Percentiles rank a stretch among this genome's conserved stretches.
These are phyloP conservation scores for Spea bombifrons DNA, from an alignment of 2,113 vertebrate genomes.

Conservation along the genomic window DNA sequence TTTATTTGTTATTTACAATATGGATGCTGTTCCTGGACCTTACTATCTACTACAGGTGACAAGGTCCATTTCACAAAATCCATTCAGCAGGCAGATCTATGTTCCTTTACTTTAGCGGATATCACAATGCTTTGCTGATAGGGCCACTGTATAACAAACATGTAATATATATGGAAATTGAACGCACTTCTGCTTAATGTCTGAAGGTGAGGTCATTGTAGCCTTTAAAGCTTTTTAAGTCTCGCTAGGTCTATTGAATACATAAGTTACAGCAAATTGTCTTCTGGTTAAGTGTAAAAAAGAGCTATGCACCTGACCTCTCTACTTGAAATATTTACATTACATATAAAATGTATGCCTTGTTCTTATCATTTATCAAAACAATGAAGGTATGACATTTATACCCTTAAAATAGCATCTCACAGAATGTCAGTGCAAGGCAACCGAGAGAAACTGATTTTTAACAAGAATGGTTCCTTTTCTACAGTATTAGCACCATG, in stretches of 20 bases:
- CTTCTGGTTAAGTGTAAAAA: slow-evolving; percentile 48
- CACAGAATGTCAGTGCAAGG: not conserved
- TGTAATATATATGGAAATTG: slow-evolving; percentile 59
- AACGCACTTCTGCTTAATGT: slow-evolving; percentile 52
- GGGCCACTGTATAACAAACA: slow-evolving; percentile 51
- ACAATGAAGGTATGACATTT: not conserved
- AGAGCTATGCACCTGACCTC: slow-evolving; percentile 31
- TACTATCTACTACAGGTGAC: too few species aligned
- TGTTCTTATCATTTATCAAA: slow-evolving; percentile 8
- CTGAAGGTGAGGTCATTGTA: slow-evolving; percentile 58
- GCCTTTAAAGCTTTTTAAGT: slow-evolving; percentile 55
- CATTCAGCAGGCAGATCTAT: too few species aligned
- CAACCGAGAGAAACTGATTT: not conserved
- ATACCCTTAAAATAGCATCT: not conserved
- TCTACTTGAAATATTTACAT: not conserved
- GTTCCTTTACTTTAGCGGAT: too few species aligned
- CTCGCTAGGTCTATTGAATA: slow-evolving; percentile 56
- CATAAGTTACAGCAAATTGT: slow-evolving; percentile 49
- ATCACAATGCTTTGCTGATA: slow-evolving; percentile 52
- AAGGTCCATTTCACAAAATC: too few species aligned
- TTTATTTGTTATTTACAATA: too few species aligned
- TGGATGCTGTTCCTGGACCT: too few species aligned
- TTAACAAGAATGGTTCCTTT: not conserved
- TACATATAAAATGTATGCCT: not conserved
- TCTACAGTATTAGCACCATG: too few species aligned